Percentiles rank a stretch among this genome's conserved stretches.
Evolutionary conservation across 1,140 invertebrate genomes (phyloP).

Genomic region (Drosophila pallidifrons): DNA sequence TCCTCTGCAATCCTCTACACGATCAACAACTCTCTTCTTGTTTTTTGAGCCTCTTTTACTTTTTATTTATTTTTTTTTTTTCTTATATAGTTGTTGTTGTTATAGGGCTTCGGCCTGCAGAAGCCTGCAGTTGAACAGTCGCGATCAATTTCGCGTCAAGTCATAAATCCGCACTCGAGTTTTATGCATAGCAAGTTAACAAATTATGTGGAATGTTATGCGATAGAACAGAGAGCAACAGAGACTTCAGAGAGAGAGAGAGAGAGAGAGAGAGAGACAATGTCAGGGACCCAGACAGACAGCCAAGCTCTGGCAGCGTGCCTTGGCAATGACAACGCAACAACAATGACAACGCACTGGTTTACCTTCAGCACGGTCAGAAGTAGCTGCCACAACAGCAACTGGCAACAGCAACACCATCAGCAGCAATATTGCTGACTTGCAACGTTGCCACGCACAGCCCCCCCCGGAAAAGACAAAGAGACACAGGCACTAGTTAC

Average conservation of each 20-base stretch:
- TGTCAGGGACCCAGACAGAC: background rate
- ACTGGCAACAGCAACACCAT: slow-evolving; percentile 21
- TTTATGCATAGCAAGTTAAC: slow-evolving; percentile 61
- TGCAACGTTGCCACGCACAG: slow-evolving; percentile 23
- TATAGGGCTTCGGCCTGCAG: slow-evolving; percentile 43
- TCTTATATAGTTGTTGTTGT: slow-evolving; percentile 9
- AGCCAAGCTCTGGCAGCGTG: slow-evolving; percentile 19
- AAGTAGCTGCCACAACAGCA: slow-evolving; percentile 30
- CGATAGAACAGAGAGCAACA: slow-evolving; percentile 50
- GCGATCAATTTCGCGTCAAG: slow-evolving; percentile 71
- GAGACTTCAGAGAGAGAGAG: background rate
- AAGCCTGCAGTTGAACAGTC: slow-evolving; percentile 50
- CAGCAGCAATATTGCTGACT: slow-evolving; percentile 30
- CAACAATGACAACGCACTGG: slow-evolving; percentile 80
- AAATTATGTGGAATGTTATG: slow-evolving; percentile 73
- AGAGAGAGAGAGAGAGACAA: background rate
- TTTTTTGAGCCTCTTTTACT: slow-evolving; percentile 15
- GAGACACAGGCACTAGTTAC: slow-evolving; percentile 29
- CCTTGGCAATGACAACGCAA: slow-evolving; percentile 75
- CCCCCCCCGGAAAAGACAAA: slow-evolving; percentile 33
- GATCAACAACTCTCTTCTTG: slow-evolving; percentile 8
- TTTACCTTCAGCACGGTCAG: slow-evolving; percentile 81
- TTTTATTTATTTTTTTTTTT: slow-evolving; percentile 21
- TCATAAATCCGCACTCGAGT: slow-evolving; percentile 78
- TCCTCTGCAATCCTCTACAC: slow-evolving; percentile 25